phyloP scores from a whole-genome alignment of 2,797 vertebrate species.

The Enteromius trimaculatus region DNA sequence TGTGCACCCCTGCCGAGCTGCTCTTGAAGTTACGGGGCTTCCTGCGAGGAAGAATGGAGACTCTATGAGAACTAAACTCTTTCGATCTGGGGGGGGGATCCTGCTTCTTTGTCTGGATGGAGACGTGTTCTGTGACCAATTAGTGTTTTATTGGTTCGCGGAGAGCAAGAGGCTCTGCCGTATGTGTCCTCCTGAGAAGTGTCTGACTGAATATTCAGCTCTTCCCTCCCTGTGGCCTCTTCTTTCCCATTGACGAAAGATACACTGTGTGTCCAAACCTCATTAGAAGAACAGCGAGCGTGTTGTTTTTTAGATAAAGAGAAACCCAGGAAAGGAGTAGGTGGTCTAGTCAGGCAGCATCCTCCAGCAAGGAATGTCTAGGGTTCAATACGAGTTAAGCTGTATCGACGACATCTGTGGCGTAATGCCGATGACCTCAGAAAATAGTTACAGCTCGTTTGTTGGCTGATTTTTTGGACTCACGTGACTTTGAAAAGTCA shows the following conservation, averaged over 20 bases:
- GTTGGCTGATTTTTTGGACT: neutral
- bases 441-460: neutral
- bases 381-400: neutral
- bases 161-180: conserved; percentile 56
- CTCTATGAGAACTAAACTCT: conserved; percentile 60
- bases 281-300: conserved; percentile 54
- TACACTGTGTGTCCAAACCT: conserved; percentile 56
- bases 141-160: conserved; percentile 64
- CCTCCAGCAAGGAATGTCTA: neutral
- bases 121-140: conserved; percentile 70
- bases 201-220: conserved; percentile 51
- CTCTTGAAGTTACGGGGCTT: conserved; percentile 60
- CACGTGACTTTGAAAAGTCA: neutral
- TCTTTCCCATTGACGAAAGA: conserved; percentile 51
- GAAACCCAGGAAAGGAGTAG: conserved; percentile 28
- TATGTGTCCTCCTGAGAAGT: conserved; percentile 54
- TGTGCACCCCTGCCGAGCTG: conserved; percentile 36
- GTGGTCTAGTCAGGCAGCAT: conserved; percentile 37
- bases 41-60: conserved; percentile 62
- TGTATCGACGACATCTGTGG: neutral
- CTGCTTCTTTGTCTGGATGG: conserved; percentile 63
- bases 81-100: conserved; percentile 56
- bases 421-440: neutral
- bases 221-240: conserved; percentile 42
- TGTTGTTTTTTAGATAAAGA: conserved; percentile 50